Percentiles rank a stretch among this genome's conserved stretches.
phyloP scores from a whole-genome alignment of 2,113 vertebrate species.

The Petrocephalus zakoni region DNA sequence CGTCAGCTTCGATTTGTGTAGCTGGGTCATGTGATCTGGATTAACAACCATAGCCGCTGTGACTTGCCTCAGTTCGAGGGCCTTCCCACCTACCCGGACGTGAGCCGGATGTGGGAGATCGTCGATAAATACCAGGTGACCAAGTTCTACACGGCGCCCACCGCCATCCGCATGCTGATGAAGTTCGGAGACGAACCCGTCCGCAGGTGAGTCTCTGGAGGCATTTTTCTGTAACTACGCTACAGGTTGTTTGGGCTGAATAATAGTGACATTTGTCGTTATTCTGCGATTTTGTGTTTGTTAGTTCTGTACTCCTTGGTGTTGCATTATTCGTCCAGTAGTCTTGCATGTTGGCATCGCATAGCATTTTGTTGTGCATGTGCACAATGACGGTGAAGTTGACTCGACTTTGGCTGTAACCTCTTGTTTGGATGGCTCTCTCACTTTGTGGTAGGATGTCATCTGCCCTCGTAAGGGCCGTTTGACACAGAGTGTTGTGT shows the following conservation, averaged over 20 bases:
- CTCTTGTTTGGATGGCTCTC: neutral
- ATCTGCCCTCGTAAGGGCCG: neutral
- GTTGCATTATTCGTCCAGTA: neutral
- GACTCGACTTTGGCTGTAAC: neutral
- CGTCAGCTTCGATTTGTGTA: no score
- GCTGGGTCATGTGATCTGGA: neutral
- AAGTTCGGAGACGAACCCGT: slow-evolving; percentile 90
- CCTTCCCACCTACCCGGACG: slow-evolving; percentile 85
- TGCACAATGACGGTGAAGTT: neutral
- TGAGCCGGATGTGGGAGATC: slow-evolving; percentile 82
- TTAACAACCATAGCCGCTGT: neutral
- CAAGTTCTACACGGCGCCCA: slow-evolving; percentile 97
- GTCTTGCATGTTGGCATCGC: neutral
- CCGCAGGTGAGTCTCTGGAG: slow-evolving; percentile 65
- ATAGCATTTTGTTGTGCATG: neutral
- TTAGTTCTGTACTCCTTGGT: neutral
- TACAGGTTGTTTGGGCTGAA: no score
- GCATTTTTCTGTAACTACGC: no score
- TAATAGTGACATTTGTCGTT: no score
- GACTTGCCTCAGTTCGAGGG: slow-evolving; percentile 81
- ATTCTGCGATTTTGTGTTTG: neutral
- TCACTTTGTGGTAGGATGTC: neutral
- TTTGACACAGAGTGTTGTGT: neutral
- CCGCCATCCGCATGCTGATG: slow-evolving; percentile 92
- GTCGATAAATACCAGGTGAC: slow-evolving; percentile 91